Conservation (phyloP, 1,140 invertebrate species). For the Temnothorax longispinosus region DNA sequence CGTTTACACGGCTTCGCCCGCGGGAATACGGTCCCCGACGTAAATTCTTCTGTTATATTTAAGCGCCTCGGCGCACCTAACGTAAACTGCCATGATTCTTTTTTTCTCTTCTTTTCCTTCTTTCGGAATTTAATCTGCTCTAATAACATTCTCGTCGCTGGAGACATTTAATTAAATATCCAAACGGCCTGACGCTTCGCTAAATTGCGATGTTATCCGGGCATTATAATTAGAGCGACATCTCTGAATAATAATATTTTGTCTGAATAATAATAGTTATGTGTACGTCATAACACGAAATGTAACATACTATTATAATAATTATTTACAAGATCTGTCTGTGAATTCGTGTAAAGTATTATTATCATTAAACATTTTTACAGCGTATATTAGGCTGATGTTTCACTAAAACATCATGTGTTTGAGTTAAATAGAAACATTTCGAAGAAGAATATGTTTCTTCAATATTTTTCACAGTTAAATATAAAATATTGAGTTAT, state of each 20-base stretch:
- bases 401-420: background rate
- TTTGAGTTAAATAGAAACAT: background rate
- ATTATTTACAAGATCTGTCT: background rate
- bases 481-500: background rate
- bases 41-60: constrained; percentile 59
- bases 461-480: background rate
- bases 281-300: background rate
- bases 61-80: constrained; percentile 31
- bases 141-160: constrained; percentile 50
- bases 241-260: constrained; percentile 1
- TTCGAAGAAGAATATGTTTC: background rate
- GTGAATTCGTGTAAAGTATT: background rate
- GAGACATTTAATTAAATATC: constrained; percentile 60
- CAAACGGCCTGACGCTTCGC: constrained; percentile 29
- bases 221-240: constrained; percentile 33
- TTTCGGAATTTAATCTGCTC: constrained; percentile 55
- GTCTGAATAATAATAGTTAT: background rate
- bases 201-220: constrained; percentile 47
- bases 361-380: background rate
- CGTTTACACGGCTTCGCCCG: constrained; percentile 54
- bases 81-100: constrained; percentile 29
- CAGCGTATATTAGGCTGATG: background rate
- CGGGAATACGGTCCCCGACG: constrained; percentile 23
- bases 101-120: background rate
- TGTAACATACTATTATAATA: background rate